Evolutionary conservation across 2,797 vertebrate genomes (phyloP), one percentile per base, ranked within the genome.

Genomic region (Sebastes diploproa): DNA sequence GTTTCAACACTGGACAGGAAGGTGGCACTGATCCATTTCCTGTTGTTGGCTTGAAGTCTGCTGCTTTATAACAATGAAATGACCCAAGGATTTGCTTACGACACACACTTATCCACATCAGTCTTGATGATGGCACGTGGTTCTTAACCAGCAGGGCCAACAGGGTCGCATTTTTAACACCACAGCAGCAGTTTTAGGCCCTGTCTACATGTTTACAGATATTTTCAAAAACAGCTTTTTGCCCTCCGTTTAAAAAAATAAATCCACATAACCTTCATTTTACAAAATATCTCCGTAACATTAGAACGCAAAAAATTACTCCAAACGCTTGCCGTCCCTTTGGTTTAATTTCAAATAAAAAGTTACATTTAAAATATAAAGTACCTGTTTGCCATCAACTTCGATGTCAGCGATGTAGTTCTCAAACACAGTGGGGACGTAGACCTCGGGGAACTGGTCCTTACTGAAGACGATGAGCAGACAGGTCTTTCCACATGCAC

Each of bases 391-490:
- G 62, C 97, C 90, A 1, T 99, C 98, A 14, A 99, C 98, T 94
- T 99, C 98, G 12, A 99, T 99, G 94, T 99, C 98, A 1, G 98
- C 98, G 0, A 99, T 99, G 95, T 99, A 99, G 96, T 99, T 99
- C 93, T 99, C 98, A 3, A 99, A 99, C 75, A 99, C 98, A 0
- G 98, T 99, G 23, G 98, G 98, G 66, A 99, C 98, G 0, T 99
- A 99, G 82, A 99, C 98, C 78, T 99, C 98, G 0, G 98, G 98
- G 92, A 99, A 99, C 94, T 98, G 98, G 85, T 99, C 94, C 82
- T 99, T 99, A 89, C 98, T 99, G 96, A 99, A 99, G 77, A 99
- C 98, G 0, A 99, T 99, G 78, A 99, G 96, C 70, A 99, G 96
- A 72, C 98, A 99, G 2, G 98, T 99, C 89, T 99, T 99, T 1